Conservation (phyloP, 2,888 invertebrate species). For the Troides helena region DNA sequence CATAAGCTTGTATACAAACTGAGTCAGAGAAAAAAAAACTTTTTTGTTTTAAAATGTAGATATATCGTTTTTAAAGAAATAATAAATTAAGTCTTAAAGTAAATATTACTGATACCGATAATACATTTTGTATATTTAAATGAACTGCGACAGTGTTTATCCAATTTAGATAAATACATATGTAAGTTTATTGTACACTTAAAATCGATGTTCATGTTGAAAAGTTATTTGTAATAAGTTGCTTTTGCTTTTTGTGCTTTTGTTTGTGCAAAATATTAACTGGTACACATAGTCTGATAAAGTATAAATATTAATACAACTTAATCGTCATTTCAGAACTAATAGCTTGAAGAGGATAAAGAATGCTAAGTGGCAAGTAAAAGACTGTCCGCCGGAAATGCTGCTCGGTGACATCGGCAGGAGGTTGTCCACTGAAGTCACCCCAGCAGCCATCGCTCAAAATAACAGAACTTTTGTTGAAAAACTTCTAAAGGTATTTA, state of each 20-base stretch:
- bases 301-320: background rate
- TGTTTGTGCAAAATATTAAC: conserved; percentile 4
- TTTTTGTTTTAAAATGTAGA: too few relatives aligned
- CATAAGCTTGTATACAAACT: too few relatives aligned
- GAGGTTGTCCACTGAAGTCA: conserved; percentile 83
- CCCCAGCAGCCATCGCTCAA: conserved; percentile 95
- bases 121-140: too few relatives aligned
- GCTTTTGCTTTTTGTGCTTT: conserved; percentile 28
- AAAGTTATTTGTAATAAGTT: conserved; percentile 13
- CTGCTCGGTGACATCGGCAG: conserved; percentile 73
- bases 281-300: background rate
- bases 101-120: too few relatives aligned
- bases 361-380: conserved; percentile 82
- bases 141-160: too few relatives aligned
- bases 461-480: conserved; percentile 99
- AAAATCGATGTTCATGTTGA: background rate
- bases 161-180: too few relatives aligned
- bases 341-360: conserved; percentile 82
- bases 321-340: conserved; percentile 59
- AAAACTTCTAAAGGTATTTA: conserved; percentile 92
- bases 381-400: conserved; percentile 80
- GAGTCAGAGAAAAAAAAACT: too few relatives aligned
- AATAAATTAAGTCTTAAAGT: too few relatives aligned
- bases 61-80: too few relatives aligned
- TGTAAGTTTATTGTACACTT: background rate